phyloP scores from a whole-genome alignment of 2,888 invertebrate species.

The Melanophora roralis region DNA sequence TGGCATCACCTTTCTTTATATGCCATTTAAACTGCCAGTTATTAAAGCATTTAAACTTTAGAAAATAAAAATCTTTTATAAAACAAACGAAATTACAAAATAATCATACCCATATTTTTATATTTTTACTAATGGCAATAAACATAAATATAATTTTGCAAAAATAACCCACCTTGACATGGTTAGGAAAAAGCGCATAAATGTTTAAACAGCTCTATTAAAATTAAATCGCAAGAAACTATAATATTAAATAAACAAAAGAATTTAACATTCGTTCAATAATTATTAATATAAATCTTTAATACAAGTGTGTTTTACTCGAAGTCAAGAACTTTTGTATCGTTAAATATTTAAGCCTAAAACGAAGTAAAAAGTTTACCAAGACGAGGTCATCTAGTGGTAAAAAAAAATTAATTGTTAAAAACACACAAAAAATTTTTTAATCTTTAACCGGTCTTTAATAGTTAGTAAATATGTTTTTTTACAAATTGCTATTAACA shows the following conservation, averaged over 20 bases:
- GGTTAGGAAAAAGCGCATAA: slow-evolving; percentile 14
- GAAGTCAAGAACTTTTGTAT: not conserved
- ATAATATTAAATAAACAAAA: slow-evolving; percentile 13
- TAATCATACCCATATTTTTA: slow-evolving; percentile 16
- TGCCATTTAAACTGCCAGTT: too few relatives aligned
- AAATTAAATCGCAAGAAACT: not conserved
- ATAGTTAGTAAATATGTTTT: slow-evolving; percentile 4
- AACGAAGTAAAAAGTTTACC: slow-evolving; percentile 15
- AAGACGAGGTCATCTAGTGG: slow-evolving; percentile 28
- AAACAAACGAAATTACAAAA: too few relatives aligned
- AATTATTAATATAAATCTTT: slow-evolving; percentile 2
- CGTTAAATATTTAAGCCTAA: not conserved
- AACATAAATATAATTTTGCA: not conserved
- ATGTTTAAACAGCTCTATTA: slow-evolving; percentile 8
- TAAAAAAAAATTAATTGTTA: slow-evolving; percentile 8
- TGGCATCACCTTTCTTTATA: too few relatives aligned
- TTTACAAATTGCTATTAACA: not conserved
- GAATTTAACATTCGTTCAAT: slow-evolving; percentile 40
- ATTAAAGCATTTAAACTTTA: too few relatives aligned
- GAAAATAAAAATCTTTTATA: too few relatives aligned
- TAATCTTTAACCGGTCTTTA: slow-evolving; percentile 7
- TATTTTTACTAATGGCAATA: slow-evolving; percentile 5
- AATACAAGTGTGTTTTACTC: not conserved
- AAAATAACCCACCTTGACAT: slow-evolving; percentile 47
- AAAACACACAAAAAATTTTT: not conserved